Base-by-base conservation (phyloP, 2,113 vertebrate species). In the Eptesicus fuscus region DNA sequence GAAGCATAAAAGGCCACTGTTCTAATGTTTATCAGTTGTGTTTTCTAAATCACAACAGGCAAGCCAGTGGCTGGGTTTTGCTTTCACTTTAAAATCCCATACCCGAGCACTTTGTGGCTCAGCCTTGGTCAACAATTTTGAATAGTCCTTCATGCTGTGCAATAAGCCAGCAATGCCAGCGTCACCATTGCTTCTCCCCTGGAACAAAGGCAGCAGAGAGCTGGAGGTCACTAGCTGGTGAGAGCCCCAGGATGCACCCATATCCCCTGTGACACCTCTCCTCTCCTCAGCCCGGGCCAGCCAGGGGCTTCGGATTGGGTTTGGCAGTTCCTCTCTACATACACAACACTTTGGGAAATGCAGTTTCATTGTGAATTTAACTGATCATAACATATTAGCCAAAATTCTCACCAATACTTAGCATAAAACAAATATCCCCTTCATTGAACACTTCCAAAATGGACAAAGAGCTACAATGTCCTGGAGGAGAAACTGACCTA, bases 231-330 rank as follows among this genome's bases (percentile, higher is more conserved):
- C 25, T 13, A 30, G 9, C 61, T 17, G 61, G 25, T 6, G 12
- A 12, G 85, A 25, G 5, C 0, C 51, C 3, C 53, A 61, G 25
- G n/a, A 49, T 5, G 5, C 30, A 74, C 53, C 51, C 17, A 51
- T 5, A 5, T 28, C 42, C 42, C 28, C 14, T 5, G 5, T 28
- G 37, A 32, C 79, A 30, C 37, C 37, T 20, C 14, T 42, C 28
- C 28, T 63, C 40, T 20, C 28, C 37, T 14, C 13, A 30, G 83
- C 53, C 32, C 1, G 22, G 3, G 12, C 11, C 56, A 22, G 17
- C 30, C 23, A 51, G 69, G 56, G 22, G 12, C 11, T 3, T 30
- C 5, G 0, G 0, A 12, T 0, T 25, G 12, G 32, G 2, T 1
- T 28, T 37, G 23, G 9, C 40, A 28, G 1, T 28, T 63, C 10